Percentiles rank a stretch among this genome's conserved stretches.
phyloP scores from a whole-genome alignment of 2,888 invertebrate genomes.

The Thereva nobilitata region DNA sequence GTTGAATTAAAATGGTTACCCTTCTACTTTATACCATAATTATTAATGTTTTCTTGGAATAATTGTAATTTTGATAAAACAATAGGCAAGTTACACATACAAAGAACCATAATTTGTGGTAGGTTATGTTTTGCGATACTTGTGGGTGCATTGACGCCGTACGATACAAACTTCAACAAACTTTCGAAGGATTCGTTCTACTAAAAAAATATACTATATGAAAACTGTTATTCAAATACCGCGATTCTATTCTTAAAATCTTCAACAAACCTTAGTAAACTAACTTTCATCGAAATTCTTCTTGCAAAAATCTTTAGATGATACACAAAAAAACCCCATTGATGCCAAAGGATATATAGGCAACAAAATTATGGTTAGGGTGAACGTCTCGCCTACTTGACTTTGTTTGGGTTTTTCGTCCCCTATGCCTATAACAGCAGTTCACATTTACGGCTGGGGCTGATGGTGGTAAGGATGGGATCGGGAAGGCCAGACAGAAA shows the following conservation, averaged over 20 bases:
- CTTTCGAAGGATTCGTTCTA: no score
- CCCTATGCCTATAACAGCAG: conserved; percentile 8
- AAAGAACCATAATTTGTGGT: conserved; percentile 21
- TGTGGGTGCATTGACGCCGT: conserved; percentile 3
- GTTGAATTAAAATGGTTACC: no score
- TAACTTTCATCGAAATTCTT: no score
- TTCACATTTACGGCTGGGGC: background rate
- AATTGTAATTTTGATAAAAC: no score
- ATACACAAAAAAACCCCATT: conserved; percentile 9
- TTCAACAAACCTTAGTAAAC: no score
- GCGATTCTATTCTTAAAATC: no score
- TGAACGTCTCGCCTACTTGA: conserved; percentile 29
- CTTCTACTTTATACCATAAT: no score
- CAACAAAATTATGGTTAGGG: conserved; percentile 7
- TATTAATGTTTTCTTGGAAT: no score
- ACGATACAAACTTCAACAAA: background rate
- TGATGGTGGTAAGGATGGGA: no score
- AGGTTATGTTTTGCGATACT: conserved; percentile 19
- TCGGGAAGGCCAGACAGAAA: no score
- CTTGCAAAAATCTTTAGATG: conserved; percentile 12
- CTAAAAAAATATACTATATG: no score
- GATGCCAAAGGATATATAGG: conserved; percentile 13
- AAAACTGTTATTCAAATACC: no score
- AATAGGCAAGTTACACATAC: background rate
- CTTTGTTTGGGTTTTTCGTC: conserved; percentile 34